phyloP scores from a whole-genome alignment of 2,113 vertebrate genomes.

The Lontra canadensis region DNA sequence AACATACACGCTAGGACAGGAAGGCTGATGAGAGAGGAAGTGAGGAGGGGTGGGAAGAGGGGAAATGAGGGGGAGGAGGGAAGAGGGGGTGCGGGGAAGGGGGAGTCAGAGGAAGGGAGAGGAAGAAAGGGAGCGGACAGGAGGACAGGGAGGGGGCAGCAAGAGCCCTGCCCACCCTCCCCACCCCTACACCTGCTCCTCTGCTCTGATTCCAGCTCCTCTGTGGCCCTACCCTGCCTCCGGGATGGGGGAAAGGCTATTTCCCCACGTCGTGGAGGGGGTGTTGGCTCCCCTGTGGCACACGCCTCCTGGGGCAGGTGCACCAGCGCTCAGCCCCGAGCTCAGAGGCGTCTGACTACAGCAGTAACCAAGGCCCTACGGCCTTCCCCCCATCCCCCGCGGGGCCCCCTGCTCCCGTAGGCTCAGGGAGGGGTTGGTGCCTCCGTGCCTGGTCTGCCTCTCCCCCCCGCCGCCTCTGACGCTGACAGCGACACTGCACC shows the following conservation, averaged over 20 bases:
- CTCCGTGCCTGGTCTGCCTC: background rate
- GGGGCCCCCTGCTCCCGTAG: background rate
- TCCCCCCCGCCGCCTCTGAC: background rate
- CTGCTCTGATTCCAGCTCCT: background rate
- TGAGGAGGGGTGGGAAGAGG: too few species aligned
- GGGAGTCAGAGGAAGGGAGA: too few species aligned
- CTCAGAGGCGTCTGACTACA: rapidly evolving
- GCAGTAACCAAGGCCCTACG: background rate
- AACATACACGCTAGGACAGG: background rate
- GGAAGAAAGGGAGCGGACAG: rapidly evolving
- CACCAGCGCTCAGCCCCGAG: background rate
- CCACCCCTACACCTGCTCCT: background rate
- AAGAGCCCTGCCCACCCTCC: background rate
- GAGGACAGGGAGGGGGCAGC: background rate
- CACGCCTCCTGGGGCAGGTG: background rate
- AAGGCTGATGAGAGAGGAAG: background rate
- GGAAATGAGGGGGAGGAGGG: background rate
- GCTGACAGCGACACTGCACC: background rate
- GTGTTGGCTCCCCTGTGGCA: background rate
- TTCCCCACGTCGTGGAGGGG: background rate
- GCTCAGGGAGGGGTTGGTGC: background rate
- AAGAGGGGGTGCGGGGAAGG: rapidly evolving
- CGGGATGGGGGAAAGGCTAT: rapidly evolving
- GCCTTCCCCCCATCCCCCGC: rapidly evolving
- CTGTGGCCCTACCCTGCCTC: background rate